Conservation (phyloP, 92 coral and sea anemone genomes). For the Heteractis magnifica region DNA sequence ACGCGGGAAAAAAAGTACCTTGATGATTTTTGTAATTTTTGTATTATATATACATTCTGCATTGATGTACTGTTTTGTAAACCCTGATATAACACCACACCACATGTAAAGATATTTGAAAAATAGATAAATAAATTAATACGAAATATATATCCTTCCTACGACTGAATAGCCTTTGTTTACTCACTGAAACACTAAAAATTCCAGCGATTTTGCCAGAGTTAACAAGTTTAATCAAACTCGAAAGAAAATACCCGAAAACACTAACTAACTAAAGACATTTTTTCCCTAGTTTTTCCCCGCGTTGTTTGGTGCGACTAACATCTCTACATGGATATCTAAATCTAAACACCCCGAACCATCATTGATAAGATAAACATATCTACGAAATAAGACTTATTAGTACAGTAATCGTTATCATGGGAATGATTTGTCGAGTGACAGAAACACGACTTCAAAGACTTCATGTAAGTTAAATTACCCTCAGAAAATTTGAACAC, state of each 20-base stretch:
- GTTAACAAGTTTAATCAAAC: neutral
- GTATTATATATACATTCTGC: neutral
- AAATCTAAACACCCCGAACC: slow-evolving; percentile 20
- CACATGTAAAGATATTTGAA: too few relatives aligned
- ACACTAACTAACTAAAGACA: neutral
- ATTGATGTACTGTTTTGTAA: too few relatives aligned
- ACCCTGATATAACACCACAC: too few relatives aligned
- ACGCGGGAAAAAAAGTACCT: too few relatives aligned
- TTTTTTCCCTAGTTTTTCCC: neutral
- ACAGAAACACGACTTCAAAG: neutral
- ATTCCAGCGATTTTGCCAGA: too few relatives aligned
- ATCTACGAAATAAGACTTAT: neutral
- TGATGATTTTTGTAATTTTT: neutral
- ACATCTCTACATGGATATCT: too few relatives aligned
- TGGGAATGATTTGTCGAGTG: neutral
- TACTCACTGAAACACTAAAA: neutral
- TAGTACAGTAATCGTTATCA: slow-evolving; percentile 2
- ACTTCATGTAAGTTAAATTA: neutral
- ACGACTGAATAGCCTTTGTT: too few relatives aligned
- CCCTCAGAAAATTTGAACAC: neutral
- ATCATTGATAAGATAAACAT: slow-evolving; percentile 24
- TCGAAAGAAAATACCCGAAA: too few relatives aligned
- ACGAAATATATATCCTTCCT: too few relatives aligned
- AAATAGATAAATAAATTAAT: too few relatives aligned
- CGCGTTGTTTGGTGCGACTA: too few relatives aligned